Evolutionary conservation across 2,113 vertebrate species (phyloP).

Genomic region (Vulpes ferrilata): DNA sequence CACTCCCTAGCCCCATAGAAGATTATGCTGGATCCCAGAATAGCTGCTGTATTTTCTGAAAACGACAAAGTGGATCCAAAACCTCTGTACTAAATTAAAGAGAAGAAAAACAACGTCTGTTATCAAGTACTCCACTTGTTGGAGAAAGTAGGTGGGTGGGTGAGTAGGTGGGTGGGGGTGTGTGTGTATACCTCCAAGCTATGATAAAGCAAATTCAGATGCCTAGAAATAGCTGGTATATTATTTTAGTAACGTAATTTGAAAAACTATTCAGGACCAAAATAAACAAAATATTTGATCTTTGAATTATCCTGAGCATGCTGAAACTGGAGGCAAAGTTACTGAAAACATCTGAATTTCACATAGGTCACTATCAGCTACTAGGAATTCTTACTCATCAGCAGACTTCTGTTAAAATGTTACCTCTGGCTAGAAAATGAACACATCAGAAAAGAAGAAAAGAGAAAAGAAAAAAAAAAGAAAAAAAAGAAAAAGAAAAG

Average conservation of each 20-base stretch:
- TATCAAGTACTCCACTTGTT: slow-evolving; percentile 60
- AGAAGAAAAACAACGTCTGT: slow-evolving; percentile 52
- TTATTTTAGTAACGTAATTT: slow-evolving; percentile 58
- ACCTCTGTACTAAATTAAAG: slow-evolving; percentile 43
- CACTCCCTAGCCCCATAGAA: not conserved
- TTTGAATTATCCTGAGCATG: slow-evolving; percentile 42
- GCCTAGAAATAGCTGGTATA: slow-evolving; percentile 43
- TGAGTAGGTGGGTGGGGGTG: not conserved
- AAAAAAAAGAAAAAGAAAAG: too few species aligned
- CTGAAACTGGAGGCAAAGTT: slow-evolving; percentile 58
- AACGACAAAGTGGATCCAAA: slow-evolving; percentile 39
- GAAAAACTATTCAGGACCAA: slow-evolving; percentile 44
- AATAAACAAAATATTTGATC: slow-evolving; percentile 63
- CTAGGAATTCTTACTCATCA: slow-evolving; percentile 50
- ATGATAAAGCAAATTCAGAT: slow-evolving; percentile 59
- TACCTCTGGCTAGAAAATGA: slow-evolving; percentile 51
- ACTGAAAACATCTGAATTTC: slow-evolving; percentile 55
- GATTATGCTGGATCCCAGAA: slow-evolving; percentile 45
- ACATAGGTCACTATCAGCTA: not conserved
- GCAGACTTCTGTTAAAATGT: slow-evolving; percentile 56
- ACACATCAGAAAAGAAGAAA: slow-evolving; percentile 8
- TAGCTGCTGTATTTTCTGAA: slow-evolving; percentile 50
- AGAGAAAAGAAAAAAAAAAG: not conserved
- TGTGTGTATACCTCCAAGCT: not conserved
- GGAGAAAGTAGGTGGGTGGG: slow-evolving; percentile 19